Base-by-base conservation (phyloP, 2,888 invertebrate species). In the Desoria tigrina region DNA sequence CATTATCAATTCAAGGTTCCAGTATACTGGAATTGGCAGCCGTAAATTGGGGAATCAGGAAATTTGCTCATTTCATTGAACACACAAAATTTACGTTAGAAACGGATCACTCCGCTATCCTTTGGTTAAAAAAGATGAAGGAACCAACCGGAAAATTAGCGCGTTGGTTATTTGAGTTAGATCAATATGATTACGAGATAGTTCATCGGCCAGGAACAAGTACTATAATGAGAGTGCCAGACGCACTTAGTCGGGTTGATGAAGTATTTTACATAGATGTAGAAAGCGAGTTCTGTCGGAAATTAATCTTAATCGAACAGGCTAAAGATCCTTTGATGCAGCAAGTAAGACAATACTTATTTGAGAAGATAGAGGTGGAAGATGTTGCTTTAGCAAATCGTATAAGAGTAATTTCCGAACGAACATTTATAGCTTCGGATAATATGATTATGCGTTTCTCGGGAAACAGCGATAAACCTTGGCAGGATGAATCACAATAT, bases 21-120 rank as follows among this genome's bases (percentile, higher is more conserved):
- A 56, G 49, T 14, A 57, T 61, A 39, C 18, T 62, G 7, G 66
- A 66, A 37, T 18, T 62, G 3, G 16, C 49, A 27, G 66, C 66
- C 1, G 42, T 62, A 4, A 6, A 57, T 0, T 66, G 32, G 24
- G 66, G 39, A 3, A 53, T 66, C 1, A 24, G 28, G 9, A 61
- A 61, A 24, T 82, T 80, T 63, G 63, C 79, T 32, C 78, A 78
- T 0, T 83, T 80, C 65, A 70, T 83, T 0, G 79, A 80, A 61
- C 78, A 79, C 1, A 42, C 76, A 4, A 50, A 69, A 0, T 79
- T 81, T 18, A 69, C 69, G 1, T 73, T 82, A 0, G 66, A 78
- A 2, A 81, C 80, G 0, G 83, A 83, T 65, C 83, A 83, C 62
- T 79, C 81, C 61, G 80, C 82, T 0, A 73, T 84, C 45, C 79